These are phyloP conservation scores for Alcis repandata DNA, from an alignment of 2,888 invertebrate species.

Conservation along the genomic window DNA sequence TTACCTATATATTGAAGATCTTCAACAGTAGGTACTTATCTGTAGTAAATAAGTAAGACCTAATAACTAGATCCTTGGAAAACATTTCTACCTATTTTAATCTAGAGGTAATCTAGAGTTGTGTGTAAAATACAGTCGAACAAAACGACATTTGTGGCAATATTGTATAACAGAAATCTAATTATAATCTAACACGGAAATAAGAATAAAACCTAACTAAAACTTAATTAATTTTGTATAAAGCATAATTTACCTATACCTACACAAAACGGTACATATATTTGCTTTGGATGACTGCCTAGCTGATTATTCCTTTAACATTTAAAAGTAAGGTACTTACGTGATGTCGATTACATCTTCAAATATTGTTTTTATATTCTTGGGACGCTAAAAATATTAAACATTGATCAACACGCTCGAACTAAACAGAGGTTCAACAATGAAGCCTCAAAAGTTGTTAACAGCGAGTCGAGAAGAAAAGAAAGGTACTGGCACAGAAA, in stretches of 20 bases:
- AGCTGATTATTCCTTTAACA: neutral
- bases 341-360: no score
- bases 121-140: no score
- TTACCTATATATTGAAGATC: no score
- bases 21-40: no score
- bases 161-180: neutral
- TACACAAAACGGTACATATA: neutral
- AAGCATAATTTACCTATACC: neutral
- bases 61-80: no score
- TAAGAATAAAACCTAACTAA: neutral
- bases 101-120: no score
- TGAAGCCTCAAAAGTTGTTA: neutral
- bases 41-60: no score
- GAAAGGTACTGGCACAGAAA: neutral
- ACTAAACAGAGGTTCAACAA: no score
- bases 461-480: neutral
- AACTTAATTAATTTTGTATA: neutral
- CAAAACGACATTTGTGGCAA: no score
- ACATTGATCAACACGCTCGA: neutral
- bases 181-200: slow-evolving; percentile 1
- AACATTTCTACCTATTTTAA: no score
- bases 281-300: neutral
- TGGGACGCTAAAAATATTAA: neutral
- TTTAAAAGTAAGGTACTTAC: neutral
- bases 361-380: no score